Evolutionary conservation across 2,797 vertebrate species (phyloP), one percentile per base, ranked within the genome.

Genomic region (Eremophila alpestris): DNA sequence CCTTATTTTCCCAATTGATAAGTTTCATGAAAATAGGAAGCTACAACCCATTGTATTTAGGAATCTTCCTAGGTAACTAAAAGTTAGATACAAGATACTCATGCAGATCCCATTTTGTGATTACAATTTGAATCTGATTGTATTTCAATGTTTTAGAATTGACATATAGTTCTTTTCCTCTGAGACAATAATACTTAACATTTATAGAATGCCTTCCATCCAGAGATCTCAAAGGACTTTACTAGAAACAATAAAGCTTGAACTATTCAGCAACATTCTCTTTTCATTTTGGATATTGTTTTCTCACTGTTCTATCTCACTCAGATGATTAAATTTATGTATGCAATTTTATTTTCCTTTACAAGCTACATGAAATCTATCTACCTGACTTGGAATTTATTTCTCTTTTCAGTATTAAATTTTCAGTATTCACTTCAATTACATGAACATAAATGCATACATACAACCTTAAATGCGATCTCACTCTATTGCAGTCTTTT

Each of bases 281-380:
- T 89, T 85, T 87, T 92, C 18, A 69, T 85, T 95, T 83, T 91
- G 23, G 11, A 58, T 90, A 55, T 78, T 78, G 19, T 75, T 82
- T 93, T 85, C 40, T 89, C 46, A 60, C 23, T 54, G 6, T 13
- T 90, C 21, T 67, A 12, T 91, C 38, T 90, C 67, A 74, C 10
- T 73, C 49, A 64, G 16, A 13, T 21, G 40, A 84, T 80, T 62
- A 81, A 51, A 83, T 85, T 76, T 74, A 59, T 82, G 11, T 20
- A 43, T 75, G 36, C 48, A 32, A 30, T 84, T 81, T 89, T 83
- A 40, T 86, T 93, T 89, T 85, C 14, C 10, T 89, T 85, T 85
- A n/a, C 32, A 71, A 62, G 12, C 7, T 60, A 27, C 38, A 52
- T 62, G 21, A n/a, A 65, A 3, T 12, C 73, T 58, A 41, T 54